Base-by-base conservation (phyloP, 2,113 vertebrate genomes). In the Rhea americana region DNA sequence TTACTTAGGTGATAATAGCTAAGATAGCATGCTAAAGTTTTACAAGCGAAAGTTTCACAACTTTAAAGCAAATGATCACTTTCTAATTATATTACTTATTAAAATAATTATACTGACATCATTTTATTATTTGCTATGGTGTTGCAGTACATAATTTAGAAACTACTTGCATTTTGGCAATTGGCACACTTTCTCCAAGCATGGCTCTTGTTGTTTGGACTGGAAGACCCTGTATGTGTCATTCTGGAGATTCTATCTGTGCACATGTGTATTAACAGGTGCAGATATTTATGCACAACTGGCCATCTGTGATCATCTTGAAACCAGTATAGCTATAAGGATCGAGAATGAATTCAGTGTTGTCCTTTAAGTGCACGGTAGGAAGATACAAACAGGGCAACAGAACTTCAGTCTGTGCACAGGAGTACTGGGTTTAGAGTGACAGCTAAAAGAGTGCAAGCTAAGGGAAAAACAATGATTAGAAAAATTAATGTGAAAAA, bases 11-110 rank as follows among this genome's bases (percentile, higher is more conserved):
- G 30, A 55, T 47, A 82, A 79, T 26, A 85, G 48, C 25, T 79
- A 56, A 66, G 68, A 90, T 50, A 78, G 53, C 11, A 59, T 47
- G 72, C 4, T 47, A 4, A 71, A 75, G n/a, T 84, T 90, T 78
- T 88, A 80, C 2, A 9, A 62, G 55, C 10, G 28, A 3, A 71
- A 75, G n/a, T 84, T 89, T 81, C 88, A 85, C 2, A 9, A 62
- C 5, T 47, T 62, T 53, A 85, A 41, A 66, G 91, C 35, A 32
- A 70, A 90, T 87, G 37, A 50, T 51, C 1, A 0, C 5, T 83
- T 92, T 91, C 72, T 87, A 77, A 71, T 81, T 91, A 70, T 83
- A 59, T 71, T 74, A 62, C 24, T 70, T 82, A 72, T 48, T 87
- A 48, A 80, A 82, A 77, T n/a, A 76, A 77, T 80, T 89, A 32